A percentile compares a stretch with the other conserved stretches of the same genome.
Conservation (phyloP, 1,140 invertebrate species). For the Drosophila lini region DNA sequence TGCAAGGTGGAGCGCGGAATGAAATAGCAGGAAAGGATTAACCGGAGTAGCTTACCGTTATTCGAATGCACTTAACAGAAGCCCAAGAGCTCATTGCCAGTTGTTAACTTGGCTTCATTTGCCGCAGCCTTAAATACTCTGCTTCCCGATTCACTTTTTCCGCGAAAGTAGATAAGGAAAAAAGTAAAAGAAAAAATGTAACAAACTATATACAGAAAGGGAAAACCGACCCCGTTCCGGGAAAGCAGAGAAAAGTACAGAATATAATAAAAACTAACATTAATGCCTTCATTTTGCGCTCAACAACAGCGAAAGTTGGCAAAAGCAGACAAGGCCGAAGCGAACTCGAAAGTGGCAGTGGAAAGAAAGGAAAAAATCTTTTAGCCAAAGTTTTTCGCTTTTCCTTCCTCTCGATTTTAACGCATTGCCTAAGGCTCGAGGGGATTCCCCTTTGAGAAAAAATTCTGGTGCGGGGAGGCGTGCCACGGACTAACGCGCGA, state of each 20-base stretch:
- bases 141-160: slow-evolving; percentile 10
- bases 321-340: slow-evolving; percentile 30
- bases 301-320: slow-evolving; percentile 65
- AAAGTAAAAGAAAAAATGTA: not conserved
- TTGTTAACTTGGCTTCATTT: slow-evolving; percentile 55
- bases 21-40: slow-evolving; percentile 29
- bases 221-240: slow-evolving; percentile 49
- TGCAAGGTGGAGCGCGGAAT: not conserved
- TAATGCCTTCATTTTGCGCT: slow-evolving; percentile 76
- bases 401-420: slow-evolving; percentile 63
- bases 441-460: slow-evolving; percentile 6
- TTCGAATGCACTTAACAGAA: slow-evolving; percentile 37
- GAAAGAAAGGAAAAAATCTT: slow-evolving; percentile 38
- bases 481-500: slow-evolving; percentile 30
- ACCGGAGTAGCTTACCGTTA: slow-evolving; percentile 35
- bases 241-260: not conserved
- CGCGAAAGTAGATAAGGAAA: not conserved
- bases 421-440: slow-evolving; percentile 48
- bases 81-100: slow-evolving; percentile 37
- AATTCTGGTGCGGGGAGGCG: not conserved
- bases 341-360: slow-evolving; percentile 38
- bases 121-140: slow-evolving; percentile 66
- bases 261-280: slow-evolving; percentile 75
- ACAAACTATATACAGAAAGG: slow-evolving; percentile 36
- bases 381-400: slow-evolving; percentile 51